A percentile compares a stretch with the other conserved stretches of the same genome.
phyloP scores from a whole-genome alignment of 1,140 invertebrate species.

The Bombyx mori region ASM3026992v2 NC_085118.1:7423001-7423500 shows the following conservation, averaged over 20 bases:
- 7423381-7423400: constrained; percentile 48
- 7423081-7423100: constrained; percentile 45
- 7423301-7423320: constrained; percentile 63
- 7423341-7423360: constrained; percentile 71
- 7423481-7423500: constrained; percentile 28
- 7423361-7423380: constrained; percentile 68
- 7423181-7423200: constrained; percentile 11
- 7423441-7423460: constrained; percentile 71
- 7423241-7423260: neutral
- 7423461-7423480: constrained; percentile 71
- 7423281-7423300: constrained; percentile 61
- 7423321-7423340: constrained; percentile 67
- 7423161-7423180: constrained; percentile 44
- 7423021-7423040: constrained; percentile 58
- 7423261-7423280: constrained; percentile 24
- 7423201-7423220: constrained; percentile 16
- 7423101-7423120: constrained; percentile 65
- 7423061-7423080: constrained; percentile 60
- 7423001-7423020: constrained; percentile 65
- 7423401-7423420: constrained; percentile 70
- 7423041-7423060: constrained; percentile 67
- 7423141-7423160: constrained; percentile 56
- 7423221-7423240: constrained; percentile 7
- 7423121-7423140: constrained; percentile 68
- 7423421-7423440: constrained; percentile 72